A percentile compares a stretch with the other conserved stretches of the same genome.
These are phyloP conservation scores for Peromyscus californicus DNA, from an alignment of 2,113 vertebrate species.

Conservation along the genomic window DNA sequence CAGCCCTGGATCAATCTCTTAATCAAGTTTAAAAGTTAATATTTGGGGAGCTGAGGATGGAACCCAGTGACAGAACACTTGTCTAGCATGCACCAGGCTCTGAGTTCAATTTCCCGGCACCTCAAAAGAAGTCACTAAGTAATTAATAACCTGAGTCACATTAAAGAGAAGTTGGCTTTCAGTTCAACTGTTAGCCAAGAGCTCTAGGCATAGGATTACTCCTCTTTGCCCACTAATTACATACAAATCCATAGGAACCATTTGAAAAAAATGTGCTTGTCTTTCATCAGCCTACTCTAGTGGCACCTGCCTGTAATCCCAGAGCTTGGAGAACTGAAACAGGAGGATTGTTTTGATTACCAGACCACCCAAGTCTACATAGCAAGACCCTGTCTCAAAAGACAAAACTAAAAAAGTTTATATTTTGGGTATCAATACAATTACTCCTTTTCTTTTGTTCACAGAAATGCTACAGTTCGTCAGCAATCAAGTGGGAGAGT, in stretches of 20 bases:
- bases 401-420: background rate
- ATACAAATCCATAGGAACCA: background rate
- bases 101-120: background rate
- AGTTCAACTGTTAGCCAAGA: background rate
- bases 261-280: background rate
- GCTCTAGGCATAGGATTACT: background rate
- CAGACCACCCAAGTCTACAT: background rate
- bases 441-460: conserved; percentile 50
- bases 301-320: background rate
- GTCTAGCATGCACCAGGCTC: background rate
- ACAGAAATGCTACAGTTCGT: conserved; percentile 99
- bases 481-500: conserved; percentile 97
- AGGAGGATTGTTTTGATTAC: background rate
- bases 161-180: background rate
- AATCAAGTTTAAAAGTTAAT: conserved; percentile 30
- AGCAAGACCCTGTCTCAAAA: background rate
- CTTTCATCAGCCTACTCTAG: background rate
- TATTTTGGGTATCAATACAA: background rate
- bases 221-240: background rate
- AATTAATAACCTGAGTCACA: background rate
- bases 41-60: background rate
- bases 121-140: background rate
- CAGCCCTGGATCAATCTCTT: conserved; percentile 4
- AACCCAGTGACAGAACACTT: background rate
- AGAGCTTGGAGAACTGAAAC: background rate